Conservation (phyloP, 2,797 vertebrate genomes). For the Sebastes iracundus region DNA sequence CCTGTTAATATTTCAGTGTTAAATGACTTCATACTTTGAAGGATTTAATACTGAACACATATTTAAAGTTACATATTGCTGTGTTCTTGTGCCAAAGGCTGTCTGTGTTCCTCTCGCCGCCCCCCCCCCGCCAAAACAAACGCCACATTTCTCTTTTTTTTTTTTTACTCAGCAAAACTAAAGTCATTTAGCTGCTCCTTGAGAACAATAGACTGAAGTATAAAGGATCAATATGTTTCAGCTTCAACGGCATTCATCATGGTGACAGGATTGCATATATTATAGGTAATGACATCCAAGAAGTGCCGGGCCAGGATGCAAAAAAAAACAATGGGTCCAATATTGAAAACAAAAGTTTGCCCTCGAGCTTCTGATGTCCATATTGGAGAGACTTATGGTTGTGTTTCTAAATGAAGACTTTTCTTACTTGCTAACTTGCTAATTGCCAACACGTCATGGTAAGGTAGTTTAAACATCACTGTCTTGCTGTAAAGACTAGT, state of each 20-base stretch:
- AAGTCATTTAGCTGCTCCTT: conserved; percentile 21
- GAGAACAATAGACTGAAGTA: conserved; percentile 49
- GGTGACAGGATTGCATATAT: conserved; percentile 50
- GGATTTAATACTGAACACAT: not conserved
- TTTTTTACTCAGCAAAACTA: conserved; percentile 39
- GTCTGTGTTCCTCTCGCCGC: not conserved
- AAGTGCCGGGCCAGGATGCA: conserved; percentile 5
- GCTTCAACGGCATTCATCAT: conserved; percentile 50
- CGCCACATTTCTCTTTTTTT: not conserved
- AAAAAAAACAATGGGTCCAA: conserved; percentile 1
- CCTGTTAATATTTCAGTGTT: not conserved
- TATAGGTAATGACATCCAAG: conserved; percentile 33
- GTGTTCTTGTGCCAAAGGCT: not conserved
- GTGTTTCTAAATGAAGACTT: not conserved
- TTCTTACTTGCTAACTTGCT: not conserved
- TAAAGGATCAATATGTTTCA: conserved; percentile 44
- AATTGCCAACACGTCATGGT: not conserved
- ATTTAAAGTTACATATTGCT: not conserved
- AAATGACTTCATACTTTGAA: not conserved
- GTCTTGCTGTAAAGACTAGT: not conserved
- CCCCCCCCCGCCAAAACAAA: not conserved
- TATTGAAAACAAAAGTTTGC: conserved; percentile 20
- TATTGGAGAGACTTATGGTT: not conserved
- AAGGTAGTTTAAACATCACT: not conserved
- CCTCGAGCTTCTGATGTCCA: not conserved